A percentile compares a stretch with the other conserved stretches of the same genome.
Conservation (phyloP, 1,140 invertebrate species). For the Conopomorpha cramerella region DNA sequence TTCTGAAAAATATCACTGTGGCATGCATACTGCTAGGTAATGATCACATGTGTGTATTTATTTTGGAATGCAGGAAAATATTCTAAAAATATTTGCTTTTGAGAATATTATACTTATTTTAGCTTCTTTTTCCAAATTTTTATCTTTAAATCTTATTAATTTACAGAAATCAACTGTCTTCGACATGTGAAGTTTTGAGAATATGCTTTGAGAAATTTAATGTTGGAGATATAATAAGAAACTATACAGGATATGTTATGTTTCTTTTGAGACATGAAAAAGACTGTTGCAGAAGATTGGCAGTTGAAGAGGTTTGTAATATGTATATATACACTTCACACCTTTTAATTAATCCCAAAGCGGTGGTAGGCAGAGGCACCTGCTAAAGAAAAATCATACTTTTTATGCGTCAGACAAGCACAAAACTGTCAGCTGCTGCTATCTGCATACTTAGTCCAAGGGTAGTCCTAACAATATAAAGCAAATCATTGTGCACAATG, state of each 20-base stretch:
- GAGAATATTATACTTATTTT: too few relatives aligned
- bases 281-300: conserved; percentile 56
- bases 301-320: conserved; percentile 54
- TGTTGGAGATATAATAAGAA: conserved; percentile 50
- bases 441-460: not conserved
- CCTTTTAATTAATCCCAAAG: too few relatives aligned
- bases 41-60: too few relatives aligned
- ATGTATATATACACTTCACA: too few relatives aligned
- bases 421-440: not conserved
- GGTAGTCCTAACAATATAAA: too few relatives aligned
- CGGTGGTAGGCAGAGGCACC: not conserved
- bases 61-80: too few relatives aligned
- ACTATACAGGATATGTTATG: conserved; percentile 53
- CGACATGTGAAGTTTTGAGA: conserved; percentile 64
- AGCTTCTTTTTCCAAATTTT: conserved; percentile 3
- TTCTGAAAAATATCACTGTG: too few relatives aligned
- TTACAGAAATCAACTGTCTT: conserved; percentile 54
- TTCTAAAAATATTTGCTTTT: too few relatives aligned
- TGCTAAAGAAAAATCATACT: not conserved
- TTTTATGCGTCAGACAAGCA: not conserved
- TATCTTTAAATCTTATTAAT: conserved; percentile 1
- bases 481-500: not conserved
- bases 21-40: too few relatives aligned
- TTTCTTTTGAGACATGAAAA: conserved; percentile 60
- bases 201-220: conserved; percentile 62